Conservation (phyloP, 2,888 invertebrate species). For the Lithosia quadra region DNA sequence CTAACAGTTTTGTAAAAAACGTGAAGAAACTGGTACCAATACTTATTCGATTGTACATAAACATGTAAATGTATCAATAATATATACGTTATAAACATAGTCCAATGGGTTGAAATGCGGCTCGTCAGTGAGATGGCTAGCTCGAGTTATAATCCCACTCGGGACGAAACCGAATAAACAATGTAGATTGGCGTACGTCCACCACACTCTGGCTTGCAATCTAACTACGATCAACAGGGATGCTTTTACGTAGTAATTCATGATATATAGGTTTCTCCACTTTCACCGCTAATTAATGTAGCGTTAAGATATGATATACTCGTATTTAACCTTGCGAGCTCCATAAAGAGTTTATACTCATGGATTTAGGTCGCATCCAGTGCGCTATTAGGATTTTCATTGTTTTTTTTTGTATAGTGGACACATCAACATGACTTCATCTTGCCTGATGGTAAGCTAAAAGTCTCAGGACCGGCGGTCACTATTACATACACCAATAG, state of each 20-base stretch:
- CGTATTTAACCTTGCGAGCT: slow-evolving; percentile 33
- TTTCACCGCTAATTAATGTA: slow-evolving; percentile 58
- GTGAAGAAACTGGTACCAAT: not conserved
- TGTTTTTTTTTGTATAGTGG: too few species aligned
- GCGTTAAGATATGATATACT: slow-evolving; percentile 55
- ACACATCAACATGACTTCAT: too few species aligned
- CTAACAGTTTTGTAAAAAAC: not conserved
- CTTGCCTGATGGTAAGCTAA: too few species aligned
- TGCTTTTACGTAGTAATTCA: slow-evolving; percentile 45
- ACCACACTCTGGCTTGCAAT: slow-evolving; percentile 41
- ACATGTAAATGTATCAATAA: not conserved
- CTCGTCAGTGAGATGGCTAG: slow-evolving; percentile 20
- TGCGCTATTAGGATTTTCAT: not conserved
- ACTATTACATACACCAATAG: too few species aligned
- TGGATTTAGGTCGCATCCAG: not conserved
- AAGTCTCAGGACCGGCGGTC: too few species aligned
- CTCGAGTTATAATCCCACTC: slow-evolving; percentile 43
- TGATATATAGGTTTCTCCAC: slow-evolving; percentile 41
- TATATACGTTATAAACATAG: not conserved
- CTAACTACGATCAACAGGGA: slow-evolving; percentile 47
- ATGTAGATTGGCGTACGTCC: slow-evolving; percentile 50
- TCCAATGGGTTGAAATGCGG: not conserved
- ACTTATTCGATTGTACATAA: not conserved
- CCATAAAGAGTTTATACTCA: slow-evolving; percentile 12
- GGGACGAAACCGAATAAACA: slow-evolving; percentile 42